phyloP scores from a whole-genome alignment of 2,113 vertebrate species.

The Tyrannus savana region DNA sequence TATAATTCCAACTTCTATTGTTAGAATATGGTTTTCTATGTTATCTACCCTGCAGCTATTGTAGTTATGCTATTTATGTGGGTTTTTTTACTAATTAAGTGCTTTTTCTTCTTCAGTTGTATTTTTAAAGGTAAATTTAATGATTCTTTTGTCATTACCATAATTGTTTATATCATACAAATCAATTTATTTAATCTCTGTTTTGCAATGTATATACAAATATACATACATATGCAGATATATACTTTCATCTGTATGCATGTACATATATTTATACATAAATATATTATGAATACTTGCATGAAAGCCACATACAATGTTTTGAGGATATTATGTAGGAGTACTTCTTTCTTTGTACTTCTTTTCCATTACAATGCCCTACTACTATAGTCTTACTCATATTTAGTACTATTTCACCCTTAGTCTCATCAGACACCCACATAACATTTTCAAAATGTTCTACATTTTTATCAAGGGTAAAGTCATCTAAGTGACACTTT shows the following conservation, averaged over 20 bases:
- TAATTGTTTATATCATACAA: neutral
- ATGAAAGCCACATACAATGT: neutral
- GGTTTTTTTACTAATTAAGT: neutral
- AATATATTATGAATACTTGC: neutral
- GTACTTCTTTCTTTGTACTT: neutral
- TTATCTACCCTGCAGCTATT: neutral
- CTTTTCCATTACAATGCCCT: neutral
- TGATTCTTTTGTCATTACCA: neutral
- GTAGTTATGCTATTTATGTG: neutral
- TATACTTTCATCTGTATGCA: neutral
- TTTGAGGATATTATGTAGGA: neutral
- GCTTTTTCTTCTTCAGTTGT: neutral
- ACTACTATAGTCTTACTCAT: neutral
- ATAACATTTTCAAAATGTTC: neutral
- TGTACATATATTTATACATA: neutral
- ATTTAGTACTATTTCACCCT: neutral
- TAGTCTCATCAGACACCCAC: conserved; percentile 17
- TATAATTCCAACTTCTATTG: neutral
- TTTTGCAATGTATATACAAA: neutral
- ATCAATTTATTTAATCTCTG: neutral
- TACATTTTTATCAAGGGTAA: neutral
- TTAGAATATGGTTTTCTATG: neutral
- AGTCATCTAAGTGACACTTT: neutral
- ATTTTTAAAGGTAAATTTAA: neutral
- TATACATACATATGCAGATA: fast-evolving